phyloP scores from a whole-genome alignment of 2,888 invertebrate genomes.

The Coecobrya sp. region DNA sequence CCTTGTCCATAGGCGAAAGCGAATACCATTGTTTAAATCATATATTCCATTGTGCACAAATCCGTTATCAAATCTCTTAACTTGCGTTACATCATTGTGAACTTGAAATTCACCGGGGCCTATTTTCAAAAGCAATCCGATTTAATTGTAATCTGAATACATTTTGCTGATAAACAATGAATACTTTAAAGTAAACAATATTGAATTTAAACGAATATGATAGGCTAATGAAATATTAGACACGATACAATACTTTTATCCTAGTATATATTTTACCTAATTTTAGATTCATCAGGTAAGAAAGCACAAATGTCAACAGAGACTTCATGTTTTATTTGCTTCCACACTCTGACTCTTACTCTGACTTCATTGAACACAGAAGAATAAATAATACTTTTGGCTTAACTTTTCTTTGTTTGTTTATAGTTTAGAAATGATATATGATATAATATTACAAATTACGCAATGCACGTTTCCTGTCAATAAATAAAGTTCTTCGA shows the following conservation, averaged over 20 bases:
- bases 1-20: slow-evolving; percentile 84
- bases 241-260: not conserved
- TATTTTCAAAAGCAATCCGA: slow-evolving; percentile 26
- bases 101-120: slow-evolving; percentile 81
- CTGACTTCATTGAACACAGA: not conserved
- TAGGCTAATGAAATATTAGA: not conserved
- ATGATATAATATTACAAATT: not conserved
- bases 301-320: slow-evolving; percentile 48
- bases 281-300: slow-evolving; percentile 63
- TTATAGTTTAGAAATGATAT: not conserved
- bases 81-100: slow-evolving; percentile 81
- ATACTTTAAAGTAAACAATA: not conserved
- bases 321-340: slow-evolving; percentile 32
- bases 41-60: slow-evolving; percentile 80
- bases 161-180: not conserved
- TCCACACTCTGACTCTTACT: not conserved
- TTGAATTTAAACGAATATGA: not conserved
- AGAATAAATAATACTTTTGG: not conserved
- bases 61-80: slow-evolving; percentile 77
- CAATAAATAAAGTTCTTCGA: not conserved
- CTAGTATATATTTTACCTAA: slow-evolving; percentile 40
- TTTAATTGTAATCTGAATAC: not conserved
- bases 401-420: not conserved
- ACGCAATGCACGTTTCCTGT: not conserved
- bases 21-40: slow-evolving; percentile 77